Conservation (phyloP, 2,113 vertebrate genomes). For the Dascyllus trimaculatus region DNA sequence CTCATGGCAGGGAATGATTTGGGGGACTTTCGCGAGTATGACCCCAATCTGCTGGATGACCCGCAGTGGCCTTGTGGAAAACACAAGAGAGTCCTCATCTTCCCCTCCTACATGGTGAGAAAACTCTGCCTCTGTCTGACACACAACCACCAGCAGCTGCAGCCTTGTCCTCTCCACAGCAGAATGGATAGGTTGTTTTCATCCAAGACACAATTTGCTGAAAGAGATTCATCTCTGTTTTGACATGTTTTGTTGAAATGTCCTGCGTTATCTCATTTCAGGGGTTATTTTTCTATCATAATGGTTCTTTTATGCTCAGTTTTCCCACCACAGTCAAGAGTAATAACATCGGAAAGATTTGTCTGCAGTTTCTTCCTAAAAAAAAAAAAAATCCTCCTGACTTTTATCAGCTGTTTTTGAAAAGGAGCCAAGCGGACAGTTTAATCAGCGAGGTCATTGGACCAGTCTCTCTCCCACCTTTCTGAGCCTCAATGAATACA, state of each 20-base stretch:
- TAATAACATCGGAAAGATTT: conserved; percentile 23
- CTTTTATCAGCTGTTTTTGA: conserved; percentile 42
- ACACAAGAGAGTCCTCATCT: conserved; percentile 97
- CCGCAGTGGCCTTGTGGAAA: conserved; percentile 99
- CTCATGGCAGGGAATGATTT: conserved; percentile 90
- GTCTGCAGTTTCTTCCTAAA: conserved; percentile 18
- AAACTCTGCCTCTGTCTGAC: not conserved
- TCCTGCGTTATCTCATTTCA: not conserved
- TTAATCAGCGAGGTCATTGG: conserved; percentile 62
- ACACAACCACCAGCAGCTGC: conserved; percentile 16
- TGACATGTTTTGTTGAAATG: conserved; percentile 12
- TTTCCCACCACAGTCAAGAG: conserved; percentile 37
- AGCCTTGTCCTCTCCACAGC: conserved; percentile 53
- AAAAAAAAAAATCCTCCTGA: conserved; percentile 3
- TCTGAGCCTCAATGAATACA: conserved; percentile 21
- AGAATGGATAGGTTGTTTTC: conserved; percentile 28
- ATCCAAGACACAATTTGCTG: not conserved
- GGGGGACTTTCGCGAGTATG: conserved; percentile 93
- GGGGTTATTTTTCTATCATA: conserved; percentile 7
- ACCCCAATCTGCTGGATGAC: conserved; percentile 98
- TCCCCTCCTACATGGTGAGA: conserved; percentile 98
- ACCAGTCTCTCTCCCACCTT: conserved; percentile 27
- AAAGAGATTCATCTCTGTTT: conserved; percentile 18
- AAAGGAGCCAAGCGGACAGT: conserved; percentile 34
- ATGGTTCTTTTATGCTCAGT: conserved; percentile 21